Base-by-base conservation (phyloP, 2,888 invertebrate species). In the Pheosia gnoma region DNA sequence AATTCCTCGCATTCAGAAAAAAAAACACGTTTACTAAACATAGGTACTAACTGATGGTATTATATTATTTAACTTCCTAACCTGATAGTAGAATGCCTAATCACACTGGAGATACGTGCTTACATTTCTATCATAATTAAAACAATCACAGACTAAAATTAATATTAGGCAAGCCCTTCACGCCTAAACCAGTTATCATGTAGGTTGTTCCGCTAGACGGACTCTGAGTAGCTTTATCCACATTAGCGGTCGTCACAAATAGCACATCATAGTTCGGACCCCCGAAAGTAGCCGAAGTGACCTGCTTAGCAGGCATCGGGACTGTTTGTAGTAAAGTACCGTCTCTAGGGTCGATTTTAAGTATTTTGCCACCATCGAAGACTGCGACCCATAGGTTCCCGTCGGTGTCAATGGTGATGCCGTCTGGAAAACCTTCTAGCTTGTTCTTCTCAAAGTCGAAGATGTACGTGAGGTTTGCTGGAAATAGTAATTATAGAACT, bases 381-480 rank as follows among this genome's bases (percentile, higher is more conserved):
- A 95, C 94, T 1, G 96, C 96, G 4, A 97, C 94, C 96, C 97
- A 97, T 1, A 97, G 87, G 79, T 96, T 96, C 1, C 96, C 97
- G 63, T 96, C 95, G 0, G 94, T 92, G 83, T 97, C 97, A 58
- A 97, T 96, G 52, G 96, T 96, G 94, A 96, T 95, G 5, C 96
- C 96, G 81, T 97, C 96, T 0, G 96, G 95, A 47, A 94, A 75
- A 0, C 90, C 92, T 0, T 78, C 82, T 2, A 91, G 55, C 0
- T 87, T 84, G 67, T 89, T 84, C 56, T 85, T 80, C 45, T 86
- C 88, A 53, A 96, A 91, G 79, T 96, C 95, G 80, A 95, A 96
- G 51, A 96, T 83, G 59, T 94, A 89, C 67, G 91, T 94, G 66
- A 94, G 86, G 81, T 95, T 96, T 49, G 94, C 96, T 96, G 85